These are phyloP conservation scores for Drepana arcuata DNA, from an alignment of 1,140 invertebrate genomes.

Conservation along the genomic window DNA sequence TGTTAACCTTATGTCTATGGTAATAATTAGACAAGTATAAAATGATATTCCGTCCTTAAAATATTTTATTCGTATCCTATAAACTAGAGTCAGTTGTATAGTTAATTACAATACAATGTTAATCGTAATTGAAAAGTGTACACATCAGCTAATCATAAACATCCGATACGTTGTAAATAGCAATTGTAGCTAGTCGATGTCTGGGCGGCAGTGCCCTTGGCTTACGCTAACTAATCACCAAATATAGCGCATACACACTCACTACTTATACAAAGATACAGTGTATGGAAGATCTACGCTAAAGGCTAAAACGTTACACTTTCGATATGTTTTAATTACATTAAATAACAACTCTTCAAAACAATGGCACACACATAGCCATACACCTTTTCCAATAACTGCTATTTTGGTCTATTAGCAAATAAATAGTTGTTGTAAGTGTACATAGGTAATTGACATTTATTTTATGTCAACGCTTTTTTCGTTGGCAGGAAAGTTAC, in stretches of 20 bases:
- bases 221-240: not conserved
- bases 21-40: slow-evolving; percentile 71
- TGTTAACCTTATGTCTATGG: slow-evolving; percentile 66
- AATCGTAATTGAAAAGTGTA: slow-evolving; percentile 46
- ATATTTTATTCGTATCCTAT: slow-evolving; percentile 63
- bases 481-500: too few relatives aligned
- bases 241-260: slow-evolving; percentile 30
- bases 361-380: slow-evolving; percentile 61
- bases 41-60: slow-evolving; percentile 68
- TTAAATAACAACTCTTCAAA: slow-evolving; percentile 47
- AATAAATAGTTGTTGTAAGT: slow-evolving; percentile 8
- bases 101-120: slow-evolving; percentile 38
- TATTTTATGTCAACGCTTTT: not conserved
- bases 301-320: slow-evolving; percentile 63
- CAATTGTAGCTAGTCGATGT: slow-evolving; percentile 14
- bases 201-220: not conserved
- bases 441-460: slow-evolving; percentile 9
- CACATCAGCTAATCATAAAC: slow-evolving; percentile 22
- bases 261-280: slow-evolving; percentile 34
- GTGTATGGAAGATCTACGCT: slow-evolving; percentile 66
- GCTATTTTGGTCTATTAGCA: slow-evolving; percentile 11
- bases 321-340: slow-evolving; percentile 66
- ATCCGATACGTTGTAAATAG: slow-evolving; percentile 19
- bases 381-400: slow-evolving; percentile 24
- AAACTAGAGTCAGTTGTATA: slow-evolving; percentile 66